Evolutionary conservation across 1,140 invertebrate species (phyloP).

Genomic region (Ooceraea biroi): DNA sequence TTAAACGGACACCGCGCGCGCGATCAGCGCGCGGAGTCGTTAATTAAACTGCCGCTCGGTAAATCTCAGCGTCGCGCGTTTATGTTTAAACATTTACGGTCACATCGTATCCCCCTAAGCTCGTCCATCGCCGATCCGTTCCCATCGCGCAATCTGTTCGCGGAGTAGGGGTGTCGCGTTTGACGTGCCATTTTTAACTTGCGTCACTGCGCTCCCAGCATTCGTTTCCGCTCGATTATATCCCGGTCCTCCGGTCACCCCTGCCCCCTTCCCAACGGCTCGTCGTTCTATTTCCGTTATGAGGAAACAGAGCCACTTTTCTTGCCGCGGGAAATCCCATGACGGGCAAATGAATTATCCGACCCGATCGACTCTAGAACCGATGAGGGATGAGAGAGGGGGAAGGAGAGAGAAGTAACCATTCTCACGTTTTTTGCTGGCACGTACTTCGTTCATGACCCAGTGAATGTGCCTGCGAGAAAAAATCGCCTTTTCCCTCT

Average conservation of each 20-base stretch:
- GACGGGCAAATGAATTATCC: constrained; percentile 69
- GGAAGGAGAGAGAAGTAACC: constrained; percentile 20
- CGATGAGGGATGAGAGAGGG: not conserved
- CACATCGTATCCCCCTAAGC: not conserved
- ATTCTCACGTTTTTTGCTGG: constrained; percentile 31
- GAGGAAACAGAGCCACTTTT: constrained; percentile 56
- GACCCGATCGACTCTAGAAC: constrained; percentile 52
- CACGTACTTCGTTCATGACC: constrained; percentile 26
- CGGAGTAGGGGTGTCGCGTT: not conserved
- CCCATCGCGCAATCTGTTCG: constrained; percentile 2
- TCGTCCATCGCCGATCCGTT: too few relatives aligned
- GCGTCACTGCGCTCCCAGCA: not conserved
- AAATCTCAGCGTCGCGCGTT: constrained; percentile 32
- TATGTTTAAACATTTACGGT: constrained; percentile 48
- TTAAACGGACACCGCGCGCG: constrained; percentile 38
- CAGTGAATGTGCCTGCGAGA: constrained; percentile 30
- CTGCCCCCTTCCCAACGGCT: not conserved
- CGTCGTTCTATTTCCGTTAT: constrained; percentile 65
- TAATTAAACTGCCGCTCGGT: constrained; percentile 50
- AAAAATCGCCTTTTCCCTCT: constrained; percentile 14
- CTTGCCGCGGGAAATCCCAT: constrained; percentile 55
- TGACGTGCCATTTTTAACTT: constrained; percentile 34
- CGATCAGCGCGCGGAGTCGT: constrained; percentile 14
- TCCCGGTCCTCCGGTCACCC: not conserved
- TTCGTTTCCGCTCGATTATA: constrained; percentile 47